phyloP scores from a whole-genome alignment of 2,113 vertebrate genomes.

The Anthoscopus minutus region DNA sequence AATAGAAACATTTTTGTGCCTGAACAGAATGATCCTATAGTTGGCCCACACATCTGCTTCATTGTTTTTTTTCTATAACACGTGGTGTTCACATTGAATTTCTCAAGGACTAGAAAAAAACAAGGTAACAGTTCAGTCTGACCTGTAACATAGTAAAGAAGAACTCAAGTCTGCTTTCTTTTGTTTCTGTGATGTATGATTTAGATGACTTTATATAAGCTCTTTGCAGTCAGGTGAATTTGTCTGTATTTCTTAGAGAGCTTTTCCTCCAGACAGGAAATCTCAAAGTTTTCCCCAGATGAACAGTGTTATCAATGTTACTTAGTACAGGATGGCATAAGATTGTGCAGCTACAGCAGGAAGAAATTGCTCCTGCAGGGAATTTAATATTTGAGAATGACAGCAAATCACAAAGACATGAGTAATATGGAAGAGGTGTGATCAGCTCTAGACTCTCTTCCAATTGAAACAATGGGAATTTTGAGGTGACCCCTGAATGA shows the following conservation, averaged over 20 bases:
- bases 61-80: background rate
- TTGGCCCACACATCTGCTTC: background rate
- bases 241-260: background rate
- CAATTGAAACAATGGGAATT: background rate
- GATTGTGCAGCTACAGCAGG: background rate
- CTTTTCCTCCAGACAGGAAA: background rate
- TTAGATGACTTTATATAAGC: background rate
- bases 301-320: background rate
- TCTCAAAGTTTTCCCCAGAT: background rate
- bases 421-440: background rate
- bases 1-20: background rate
- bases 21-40: background rate
- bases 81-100: background rate
- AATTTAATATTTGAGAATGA: conserved; percentile 3
- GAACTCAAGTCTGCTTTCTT: background rate
- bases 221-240: background rate
- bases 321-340: background rate
- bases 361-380: background rate
- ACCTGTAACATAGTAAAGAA: background rate
- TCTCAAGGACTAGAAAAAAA: background rate
- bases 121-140: background rate
- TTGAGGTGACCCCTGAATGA: background rate
- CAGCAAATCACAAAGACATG: background rate
- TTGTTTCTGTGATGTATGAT: background rate
- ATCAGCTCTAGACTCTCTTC: background rate